Base-by-base conservation (phyloP, 2,888 invertebrate species). In the Ophraella communa region DNA sequence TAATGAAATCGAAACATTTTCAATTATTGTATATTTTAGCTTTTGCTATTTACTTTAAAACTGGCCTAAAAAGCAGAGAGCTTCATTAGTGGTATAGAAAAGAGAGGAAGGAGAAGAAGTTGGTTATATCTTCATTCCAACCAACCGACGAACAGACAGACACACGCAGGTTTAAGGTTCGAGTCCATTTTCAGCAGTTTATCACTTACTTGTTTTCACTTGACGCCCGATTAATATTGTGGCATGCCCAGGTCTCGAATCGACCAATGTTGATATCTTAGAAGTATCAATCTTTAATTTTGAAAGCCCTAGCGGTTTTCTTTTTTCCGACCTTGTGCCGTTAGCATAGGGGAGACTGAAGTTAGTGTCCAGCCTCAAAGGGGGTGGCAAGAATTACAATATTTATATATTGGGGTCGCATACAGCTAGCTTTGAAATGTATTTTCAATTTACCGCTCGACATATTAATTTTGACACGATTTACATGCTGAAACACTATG, bases 171-270 rank as follows among this genome's bases (percentile, higher is more conserved):
- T 79, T 79, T 77, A 74, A 78, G 78, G 78, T 79, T 78, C 77
- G 76, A 78, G 78, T 80, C 79, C 80, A 78, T 80, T 81, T 81
- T 80, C 78, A 80, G 79, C 81, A 81, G 79, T 82, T 82, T 82
- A 82, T 82, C 81, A 81, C 81, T 79, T 79, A 77, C 80, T 81
- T 82, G 82, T 82, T 82, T 81, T 73, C 76, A 76, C 78, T 77
- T 82, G 82, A 82, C 82, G 79, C 77, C 77, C 81, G 80, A 83
- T 83, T 83, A 82, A 83, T 83, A 82, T 81, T 81, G 78, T 81
- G 80, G 81, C 81, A 81, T 81, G 80, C 77, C 78, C 78, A 78
- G 72, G 72, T 77, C 78, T 78, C 75, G 77, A 71, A 78, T 74
- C 75, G 73, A 73, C 75, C 75, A 74, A 73, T 71, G 74, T 74